These are phyloP conservation scores for Hipparchia sbordonii DNA, from an alignment of 2,888 invertebrate genomes.

Conservation along the genomic window DNA sequence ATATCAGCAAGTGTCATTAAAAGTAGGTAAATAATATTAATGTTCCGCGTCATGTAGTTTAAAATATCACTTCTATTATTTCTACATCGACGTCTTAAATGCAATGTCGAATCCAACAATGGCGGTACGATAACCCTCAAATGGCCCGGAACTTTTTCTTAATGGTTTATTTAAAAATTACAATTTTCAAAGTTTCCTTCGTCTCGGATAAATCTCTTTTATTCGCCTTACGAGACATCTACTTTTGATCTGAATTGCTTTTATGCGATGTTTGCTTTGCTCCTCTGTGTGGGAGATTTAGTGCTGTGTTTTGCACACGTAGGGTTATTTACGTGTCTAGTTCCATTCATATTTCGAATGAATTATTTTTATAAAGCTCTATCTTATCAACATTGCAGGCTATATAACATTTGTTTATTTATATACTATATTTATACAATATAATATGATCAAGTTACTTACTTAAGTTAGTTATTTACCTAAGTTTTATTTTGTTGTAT, in stretches of 20 bases:
- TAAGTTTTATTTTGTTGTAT: too few relatives aligned
- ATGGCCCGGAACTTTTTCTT: conserved; percentile 81
- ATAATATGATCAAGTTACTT: too few relatives aligned
- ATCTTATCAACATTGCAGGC: conserved; percentile 12
- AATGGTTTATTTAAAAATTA: conserved; percentile 81
- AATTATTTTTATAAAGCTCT: conserved; percentile 2
- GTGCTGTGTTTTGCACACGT: conserved; percentile 63
- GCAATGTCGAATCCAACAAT: conserved; percentile 69
- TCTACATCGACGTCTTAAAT: conserved; percentile 47
- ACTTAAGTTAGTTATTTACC: too few relatives aligned
- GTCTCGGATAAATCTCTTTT: conserved; percentile 73
- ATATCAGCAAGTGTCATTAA: conserved; percentile 21
- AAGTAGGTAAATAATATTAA: background rate
- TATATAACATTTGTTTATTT: background rate
- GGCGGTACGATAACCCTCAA: conserved; percentile 77
- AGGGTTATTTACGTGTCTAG: conserved; percentile 37
- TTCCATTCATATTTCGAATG: conserved; percentile 24
- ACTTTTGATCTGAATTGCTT: conserved; percentile 77
- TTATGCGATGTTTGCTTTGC: conserved; percentile 78
- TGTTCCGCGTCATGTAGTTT: background rate
- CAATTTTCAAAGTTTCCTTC: conserved; percentile 77
- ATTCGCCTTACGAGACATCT: conserved; percentile 72
- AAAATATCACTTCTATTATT: conserved; percentile 37
- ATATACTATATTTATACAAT: background rate
- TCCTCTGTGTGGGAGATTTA: conserved; percentile 71